phyloP scores from a whole-genome alignment of 2,797 vertebrate genomes.

The Aphelocoma californica region DNA sequence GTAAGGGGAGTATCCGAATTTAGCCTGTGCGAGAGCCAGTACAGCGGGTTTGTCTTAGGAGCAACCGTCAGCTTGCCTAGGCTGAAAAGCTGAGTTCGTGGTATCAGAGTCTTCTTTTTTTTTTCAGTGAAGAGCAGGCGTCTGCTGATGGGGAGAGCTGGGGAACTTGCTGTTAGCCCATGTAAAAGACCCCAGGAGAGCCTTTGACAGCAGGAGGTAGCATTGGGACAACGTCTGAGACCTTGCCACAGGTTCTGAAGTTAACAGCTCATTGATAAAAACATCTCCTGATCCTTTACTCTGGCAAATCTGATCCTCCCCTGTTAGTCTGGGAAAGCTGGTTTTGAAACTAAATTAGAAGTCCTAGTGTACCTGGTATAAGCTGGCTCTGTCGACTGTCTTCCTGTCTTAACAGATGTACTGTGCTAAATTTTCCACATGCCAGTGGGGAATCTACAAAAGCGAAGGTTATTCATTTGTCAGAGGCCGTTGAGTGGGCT shows the following conservation, averaged over 20 bases:
- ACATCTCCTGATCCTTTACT: not conserved
- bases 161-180: not conserved
- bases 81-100: not conserved
- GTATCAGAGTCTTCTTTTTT: not conserved
- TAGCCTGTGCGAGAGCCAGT: not conserved
- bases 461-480: not conserved
- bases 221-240: not conserved
- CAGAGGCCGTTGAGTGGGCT: fast-evolving
- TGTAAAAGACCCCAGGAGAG: not conserved
- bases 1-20: not conserved
- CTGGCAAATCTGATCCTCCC: not conserved
- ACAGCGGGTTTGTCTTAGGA: not conserved
- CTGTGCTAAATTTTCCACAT: not conserved
- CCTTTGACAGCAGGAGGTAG: not conserved
- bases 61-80: not conserved
- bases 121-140: not conserved
- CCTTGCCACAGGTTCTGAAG: not conserved
- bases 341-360: not conserved
- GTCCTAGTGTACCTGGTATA: not conserved
- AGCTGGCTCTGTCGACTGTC: not conserved
- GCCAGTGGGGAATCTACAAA: not conserved
- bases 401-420: not conserved
- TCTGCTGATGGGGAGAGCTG: not conserved
- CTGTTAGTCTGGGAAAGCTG: not conserved
- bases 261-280: not conserved